Evolutionary conservation across 2,888 invertebrate genomes (phyloP).

Genomic region (Lasioglossum villosulum): DNA sequence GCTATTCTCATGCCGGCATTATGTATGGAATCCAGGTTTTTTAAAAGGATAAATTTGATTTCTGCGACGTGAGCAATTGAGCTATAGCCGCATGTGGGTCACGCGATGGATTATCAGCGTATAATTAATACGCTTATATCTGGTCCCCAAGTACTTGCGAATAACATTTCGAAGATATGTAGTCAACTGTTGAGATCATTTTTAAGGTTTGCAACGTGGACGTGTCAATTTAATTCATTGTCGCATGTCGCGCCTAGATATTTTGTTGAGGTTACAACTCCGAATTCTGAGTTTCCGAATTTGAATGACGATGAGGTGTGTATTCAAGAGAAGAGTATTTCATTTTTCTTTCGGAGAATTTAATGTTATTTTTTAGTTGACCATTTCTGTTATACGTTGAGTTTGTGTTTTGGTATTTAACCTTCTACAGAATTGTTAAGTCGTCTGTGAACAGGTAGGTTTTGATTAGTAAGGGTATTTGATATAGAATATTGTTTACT

Average conservation of each 20-base stretch:
- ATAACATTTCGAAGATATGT: not conserved
- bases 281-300: too few relatives aligned
- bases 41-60: not conserved
- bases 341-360: not conserved
- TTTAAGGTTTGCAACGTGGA: not conserved
- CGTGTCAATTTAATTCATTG: not conserved
- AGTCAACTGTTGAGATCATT: not conserved
- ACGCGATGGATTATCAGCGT: not conserved
- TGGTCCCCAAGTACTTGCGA: not conserved
- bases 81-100: not conserved
- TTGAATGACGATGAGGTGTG: not conserved
- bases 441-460: not conserved
- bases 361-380: conserved; percentile 1
- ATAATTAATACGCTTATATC: not conserved
- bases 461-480: not conserved
- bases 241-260: not conserved
- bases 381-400: not conserved
- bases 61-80: not conserved
- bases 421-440: not conserved
- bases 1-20: not conserved
- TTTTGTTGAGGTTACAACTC: not conserved
- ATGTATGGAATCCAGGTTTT: not conserved
- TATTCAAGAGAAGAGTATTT: not conserved
- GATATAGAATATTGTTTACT: not conserved
- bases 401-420: not conserved